Evolutionary conservation across 1,140 invertebrate species (phyloP).

Genomic region (Drosophila prosaltans): DNA sequence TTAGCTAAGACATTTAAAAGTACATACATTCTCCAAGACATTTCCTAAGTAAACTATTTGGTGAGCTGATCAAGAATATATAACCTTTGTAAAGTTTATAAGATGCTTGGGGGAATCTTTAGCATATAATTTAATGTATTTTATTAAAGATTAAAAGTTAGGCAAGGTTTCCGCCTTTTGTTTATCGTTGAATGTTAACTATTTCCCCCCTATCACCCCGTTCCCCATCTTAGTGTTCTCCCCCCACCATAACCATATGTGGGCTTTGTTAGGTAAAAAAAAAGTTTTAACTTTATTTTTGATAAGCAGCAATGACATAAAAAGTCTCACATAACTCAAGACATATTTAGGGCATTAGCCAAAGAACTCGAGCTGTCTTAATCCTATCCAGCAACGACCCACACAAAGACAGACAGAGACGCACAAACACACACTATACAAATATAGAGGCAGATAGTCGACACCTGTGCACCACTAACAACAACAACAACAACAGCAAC

Average conservation of each 20-base stretch:
- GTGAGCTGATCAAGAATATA: too few relatives aligned
- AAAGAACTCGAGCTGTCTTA: constrained; percentile 13
- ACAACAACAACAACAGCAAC: background rate
- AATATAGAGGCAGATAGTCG: background rate
- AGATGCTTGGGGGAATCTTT: too few relatives aligned
- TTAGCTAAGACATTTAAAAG: too few relatives aligned
- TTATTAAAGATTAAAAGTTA: too few relatives aligned
- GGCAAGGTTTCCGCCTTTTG: too few relatives aligned
- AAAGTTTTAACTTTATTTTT: background rate
- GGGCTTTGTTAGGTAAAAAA: background rate
- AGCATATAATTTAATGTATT: too few relatives aligned
- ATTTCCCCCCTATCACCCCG: too few relatives aligned
- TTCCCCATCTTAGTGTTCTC: too few relatives aligned
- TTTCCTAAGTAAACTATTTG: too few relatives aligned
- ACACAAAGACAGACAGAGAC: constrained; percentile 6
- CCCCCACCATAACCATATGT: background rate
- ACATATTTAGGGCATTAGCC: constrained; percentile 13
- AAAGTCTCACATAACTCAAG: constrained; percentile 11
- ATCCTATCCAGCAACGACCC: constrained; percentile 1
- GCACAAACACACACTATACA: background rate
- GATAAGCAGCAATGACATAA: constrained; percentile 9
- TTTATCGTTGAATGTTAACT: too few relatives aligned
- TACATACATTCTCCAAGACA: too few relatives aligned
- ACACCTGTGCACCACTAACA: constrained; percentile 13
- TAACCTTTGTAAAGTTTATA: too few relatives aligned